These are phyloP conservation scores for Actinia equina DNA, from an alignment of 64 coral and sea anemone species.

Conservation along the genomic window DNA sequence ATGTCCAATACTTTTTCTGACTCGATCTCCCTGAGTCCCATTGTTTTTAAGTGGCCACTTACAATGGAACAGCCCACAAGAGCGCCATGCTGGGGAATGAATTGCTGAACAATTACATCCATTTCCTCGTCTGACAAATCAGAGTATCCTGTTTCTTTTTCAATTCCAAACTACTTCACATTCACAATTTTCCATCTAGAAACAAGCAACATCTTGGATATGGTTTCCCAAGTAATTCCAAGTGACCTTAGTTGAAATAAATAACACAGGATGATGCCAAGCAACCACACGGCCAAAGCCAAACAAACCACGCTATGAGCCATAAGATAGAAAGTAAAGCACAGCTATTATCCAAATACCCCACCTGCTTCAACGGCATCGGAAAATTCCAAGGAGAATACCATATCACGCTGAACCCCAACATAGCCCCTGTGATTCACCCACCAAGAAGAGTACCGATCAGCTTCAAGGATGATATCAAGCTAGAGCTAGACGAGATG, in stretches of 20 bases:
- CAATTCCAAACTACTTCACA: constrained; percentile 43
- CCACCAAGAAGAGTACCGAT: too few species aligned
- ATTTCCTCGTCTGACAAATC: constrained; percentile 45
- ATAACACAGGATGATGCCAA: too few species aligned
- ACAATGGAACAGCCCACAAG: constrained; percentile 46
- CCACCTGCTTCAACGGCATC: too few species aligned
- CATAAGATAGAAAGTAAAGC: too few species aligned
- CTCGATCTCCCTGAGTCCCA: constrained; percentile 26
- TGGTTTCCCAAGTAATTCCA: constrained; percentile 38
- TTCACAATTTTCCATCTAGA: constrained; percentile 25
- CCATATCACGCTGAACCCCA: too few species aligned
- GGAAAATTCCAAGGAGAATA: too few species aligned
- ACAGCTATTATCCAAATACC: too few species aligned
- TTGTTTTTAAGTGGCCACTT: constrained; percentile 33
- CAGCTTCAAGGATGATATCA: too few species aligned
- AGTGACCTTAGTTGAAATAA: constrained; percentile 16
- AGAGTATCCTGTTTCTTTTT: constrained; percentile 37
- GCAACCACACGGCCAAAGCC: too few species aligned
- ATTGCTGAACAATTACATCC: constrained; percentile 27
- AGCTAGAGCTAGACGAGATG: too few species aligned
- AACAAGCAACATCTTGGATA: constrained; percentile 34
- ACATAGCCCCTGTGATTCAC: too few species aligned
- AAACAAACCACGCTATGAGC: too few species aligned
- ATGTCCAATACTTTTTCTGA: constrained; percentile 40
- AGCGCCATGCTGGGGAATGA: constrained; percentile 33